These are phyloP conservation scores for Calcarius ornatus DNA, from an alignment of 2,113 vertebrate genomes.

Conservation along the genomic window DNA sequence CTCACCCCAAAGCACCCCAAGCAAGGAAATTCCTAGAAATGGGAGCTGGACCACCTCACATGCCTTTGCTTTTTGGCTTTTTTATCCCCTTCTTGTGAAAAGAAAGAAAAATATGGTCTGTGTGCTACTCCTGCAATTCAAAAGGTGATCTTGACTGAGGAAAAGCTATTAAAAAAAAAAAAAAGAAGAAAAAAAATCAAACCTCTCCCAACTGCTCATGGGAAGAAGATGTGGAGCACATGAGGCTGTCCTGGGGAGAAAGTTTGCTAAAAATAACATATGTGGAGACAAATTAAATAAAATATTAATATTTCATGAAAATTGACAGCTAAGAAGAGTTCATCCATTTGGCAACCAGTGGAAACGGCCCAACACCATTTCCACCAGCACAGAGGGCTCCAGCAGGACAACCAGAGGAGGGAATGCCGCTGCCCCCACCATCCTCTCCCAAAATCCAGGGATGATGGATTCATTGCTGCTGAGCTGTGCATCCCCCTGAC, in stretches of 20 bases:
- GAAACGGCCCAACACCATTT: neutral
- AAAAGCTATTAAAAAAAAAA: too few species aligned
- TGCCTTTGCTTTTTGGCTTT: accelerated
- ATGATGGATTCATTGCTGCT: neutral
- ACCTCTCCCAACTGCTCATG: neutral
- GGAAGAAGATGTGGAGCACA: constrained; percentile 17
- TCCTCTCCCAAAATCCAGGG: neutral
- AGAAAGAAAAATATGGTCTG: neutral
- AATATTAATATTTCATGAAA: neutral
- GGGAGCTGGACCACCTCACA: neutral
- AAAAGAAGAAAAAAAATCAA: neutral
- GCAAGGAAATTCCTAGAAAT: neutral
- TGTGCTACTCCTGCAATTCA: neutral
- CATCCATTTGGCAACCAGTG: neutral
- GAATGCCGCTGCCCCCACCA: accelerated
- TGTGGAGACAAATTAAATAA: neutral
- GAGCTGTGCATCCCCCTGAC: neutral
- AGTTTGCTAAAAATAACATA: constrained; percentile 63
- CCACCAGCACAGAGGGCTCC: neutral
- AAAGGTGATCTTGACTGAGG: neutral
- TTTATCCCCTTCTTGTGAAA: neutral
- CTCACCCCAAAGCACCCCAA: neutral
- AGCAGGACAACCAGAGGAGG: neutral
- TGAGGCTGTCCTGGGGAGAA: constrained; percentile 55
- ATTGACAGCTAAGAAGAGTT: neutral